Base-by-base conservation (phyloP, 2,113 vertebrate species). In the human region DNA sequence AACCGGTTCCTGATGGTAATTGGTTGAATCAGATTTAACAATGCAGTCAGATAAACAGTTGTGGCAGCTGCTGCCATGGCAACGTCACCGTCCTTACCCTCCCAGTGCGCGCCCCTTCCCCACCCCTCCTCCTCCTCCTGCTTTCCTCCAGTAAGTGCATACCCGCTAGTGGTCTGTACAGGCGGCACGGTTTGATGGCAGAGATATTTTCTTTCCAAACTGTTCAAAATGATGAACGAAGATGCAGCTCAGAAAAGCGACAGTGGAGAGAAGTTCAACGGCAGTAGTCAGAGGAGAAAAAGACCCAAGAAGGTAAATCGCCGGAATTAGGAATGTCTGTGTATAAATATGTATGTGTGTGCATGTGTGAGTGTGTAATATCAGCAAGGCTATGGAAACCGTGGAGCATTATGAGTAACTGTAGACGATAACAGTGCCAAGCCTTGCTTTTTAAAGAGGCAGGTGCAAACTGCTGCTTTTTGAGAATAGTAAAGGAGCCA, bases 301-400 rank as follows among this genome's bases (percentile, higher is more conserved):
- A 99, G 98, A 98, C 99, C 99, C 97, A 99, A 99, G 98, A 99
- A 99, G 99, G 99, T 99, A 99, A 97, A 89, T 35, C 3, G 84
- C 76, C 3, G 3, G 66, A 38, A 87, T 85, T 35, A 35, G 45
- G 55, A 38, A 86, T n/a, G 75, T 64, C 40, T 66, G n/a, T 43
- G 16, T 50, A 30, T n/a, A 81, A 57, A 12, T 20, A 30, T n/a
- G 45, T 32, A 35, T n/a, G 85, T 85, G 61, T 61, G 84, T 52
- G 79, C 79, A 45, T 52, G 84, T 52, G 61, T 68, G 78, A 52
- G 85, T 85, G 88, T 83, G 55, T 93, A 30, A 82, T 40, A 75
- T 52, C 13, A 27, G 55, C 35, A 73, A 93, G 76, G 80, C 79
- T 95, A n/a, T 89, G 73, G 82, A 68, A 59, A 43, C 66, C 40